A percentile compares a stretch with the other conserved stretches of the same genome.
These are phyloP conservation scores for Leptinotarsa haldemani DNA, from an alignment of 2,888 invertebrate species.

Conservation along the genomic window DNA sequence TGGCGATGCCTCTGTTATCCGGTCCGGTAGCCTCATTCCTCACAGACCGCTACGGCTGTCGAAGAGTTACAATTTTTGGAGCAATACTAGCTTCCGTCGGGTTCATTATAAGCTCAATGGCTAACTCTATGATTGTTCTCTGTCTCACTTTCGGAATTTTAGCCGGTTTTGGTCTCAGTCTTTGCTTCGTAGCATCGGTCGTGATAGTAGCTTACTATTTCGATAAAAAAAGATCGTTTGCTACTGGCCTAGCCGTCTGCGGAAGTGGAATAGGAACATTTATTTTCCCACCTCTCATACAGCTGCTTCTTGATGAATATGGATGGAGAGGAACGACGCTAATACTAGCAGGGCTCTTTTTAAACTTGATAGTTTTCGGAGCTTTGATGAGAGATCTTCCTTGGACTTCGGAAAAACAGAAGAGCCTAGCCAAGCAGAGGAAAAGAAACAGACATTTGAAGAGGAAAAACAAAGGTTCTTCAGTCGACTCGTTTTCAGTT, in stretches of 20 bases:
- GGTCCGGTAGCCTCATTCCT: conserved; percentile 88
- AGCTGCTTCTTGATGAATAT: conserved; percentile 79
- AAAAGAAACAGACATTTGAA: conserved; percentile 72
- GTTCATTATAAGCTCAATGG: conserved; percentile 81
- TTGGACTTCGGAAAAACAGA: conserved; percentile 74
- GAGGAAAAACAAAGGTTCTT: conserved; percentile 69
- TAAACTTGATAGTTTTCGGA: conserved; percentile 86
- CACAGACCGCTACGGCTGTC: conserved; percentile 86
- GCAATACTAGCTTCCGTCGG: conserved; percentile 80
- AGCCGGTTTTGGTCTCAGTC: conserved; percentile 85
- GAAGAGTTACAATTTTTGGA: conserved; percentile 82
- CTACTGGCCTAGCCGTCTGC: conserved; percentile 87
- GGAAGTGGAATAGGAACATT: conserved; percentile 91
- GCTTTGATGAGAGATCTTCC: conserved; percentile 82
- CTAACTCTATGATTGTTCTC: conserved; percentile 80
- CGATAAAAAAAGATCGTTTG: conserved; percentile 84
- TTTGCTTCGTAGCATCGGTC: conserved; percentile 91
- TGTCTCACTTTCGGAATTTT: conserved; percentile 86
- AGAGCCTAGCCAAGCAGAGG: conserved; percentile 73
- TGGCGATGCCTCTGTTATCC: conserved; percentile 89
- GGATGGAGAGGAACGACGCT: conserved; percentile 87
- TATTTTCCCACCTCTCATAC: conserved; percentile 84
- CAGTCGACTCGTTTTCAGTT: conserved; percentile 78
- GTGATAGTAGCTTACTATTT: conserved; percentile 93
- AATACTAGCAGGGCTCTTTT: conserved; percentile 83